Evolutionary conservation across 2,888 invertebrate species (phyloP).

Genomic region (Heliothis peltigera): DNA sequence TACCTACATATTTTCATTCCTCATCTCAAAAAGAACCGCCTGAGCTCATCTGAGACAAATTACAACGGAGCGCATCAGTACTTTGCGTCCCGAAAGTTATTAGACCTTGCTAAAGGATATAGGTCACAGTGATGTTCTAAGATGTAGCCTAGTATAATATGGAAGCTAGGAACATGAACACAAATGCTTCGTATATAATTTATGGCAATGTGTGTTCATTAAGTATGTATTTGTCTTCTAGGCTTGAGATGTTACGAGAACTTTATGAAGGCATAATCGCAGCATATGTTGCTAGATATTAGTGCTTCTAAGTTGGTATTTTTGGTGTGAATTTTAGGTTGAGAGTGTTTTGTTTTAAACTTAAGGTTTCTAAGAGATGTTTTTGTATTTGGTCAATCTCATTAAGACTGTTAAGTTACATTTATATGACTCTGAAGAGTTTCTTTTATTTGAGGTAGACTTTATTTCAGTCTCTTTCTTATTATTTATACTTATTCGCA

Average conservation of each 20-base stretch:
- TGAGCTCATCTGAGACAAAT: conserved; percentile 19
- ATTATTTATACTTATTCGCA: no score
- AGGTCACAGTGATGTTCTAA: conserved; percentile 43
- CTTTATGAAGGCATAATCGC: conserved; percentile 17
- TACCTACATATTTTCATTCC: background rate
- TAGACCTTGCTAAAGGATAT: conserved; percentile 39
- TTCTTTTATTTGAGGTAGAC: no score
- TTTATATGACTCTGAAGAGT: no score
- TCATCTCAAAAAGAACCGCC: conserved; percentile 2
- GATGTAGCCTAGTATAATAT: background rate
- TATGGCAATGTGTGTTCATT: conserved; percentile 37
- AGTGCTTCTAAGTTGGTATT: background rate
- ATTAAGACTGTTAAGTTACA: no score
- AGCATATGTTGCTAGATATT: background rate
- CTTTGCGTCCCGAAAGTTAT: conserved; percentile 36
- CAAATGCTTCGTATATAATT: conserved; percentile 36
- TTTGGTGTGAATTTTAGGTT: background rate
- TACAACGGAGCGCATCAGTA: conserved; percentile 27
- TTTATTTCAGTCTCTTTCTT: no score
- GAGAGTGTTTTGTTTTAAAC: background rate
- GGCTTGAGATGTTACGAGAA: conserved; percentile 27
- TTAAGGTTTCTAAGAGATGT: background rate
- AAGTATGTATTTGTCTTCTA: conserved; percentile 43
- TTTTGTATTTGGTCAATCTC: background rate
- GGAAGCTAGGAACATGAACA: conserved; percentile 27